phyloP scores from a whole-genome alignment of 2,797 vertebrate species.

The Pseudomugil tenellus region DNA sequence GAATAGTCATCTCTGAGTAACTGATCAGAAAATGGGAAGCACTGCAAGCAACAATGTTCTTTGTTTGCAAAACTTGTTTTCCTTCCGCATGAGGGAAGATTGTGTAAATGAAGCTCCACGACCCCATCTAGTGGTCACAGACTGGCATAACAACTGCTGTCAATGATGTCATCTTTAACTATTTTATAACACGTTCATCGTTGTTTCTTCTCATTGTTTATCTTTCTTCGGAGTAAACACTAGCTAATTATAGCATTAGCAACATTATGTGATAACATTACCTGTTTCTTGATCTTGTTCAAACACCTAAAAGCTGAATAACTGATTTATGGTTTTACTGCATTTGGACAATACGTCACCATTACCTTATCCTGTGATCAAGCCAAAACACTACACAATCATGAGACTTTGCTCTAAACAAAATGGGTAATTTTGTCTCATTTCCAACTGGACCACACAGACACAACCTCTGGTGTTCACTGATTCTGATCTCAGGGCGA shows the following conservation, averaged over 20 bases:
- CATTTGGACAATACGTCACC: no score
- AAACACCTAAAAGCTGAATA: background rate
- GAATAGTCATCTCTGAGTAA: background rate
- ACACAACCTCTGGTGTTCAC: background rate
- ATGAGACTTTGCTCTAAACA: background rate
- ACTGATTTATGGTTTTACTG: background rate
- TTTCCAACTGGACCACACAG: background rate
- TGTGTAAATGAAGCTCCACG: conserved; percentile 42
- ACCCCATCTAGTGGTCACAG: conserved; percentile 72
- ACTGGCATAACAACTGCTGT: conserved; percentile 16
- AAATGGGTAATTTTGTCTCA: background rate
- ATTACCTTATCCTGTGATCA: background rate
- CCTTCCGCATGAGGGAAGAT: background rate
- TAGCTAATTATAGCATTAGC: background rate
- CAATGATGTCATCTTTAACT: conserved; percentile 74
- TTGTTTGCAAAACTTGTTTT: conserved; percentile 62
- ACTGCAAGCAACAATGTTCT: conserved; percentile 32
- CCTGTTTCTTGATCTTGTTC: background rate
- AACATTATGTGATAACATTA: background rate
- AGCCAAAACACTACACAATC: background rate
- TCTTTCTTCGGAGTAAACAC: background rate
- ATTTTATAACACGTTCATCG: conserved; percentile 50
- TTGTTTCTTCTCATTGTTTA: conserved; percentile 2
- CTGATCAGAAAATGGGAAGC: conserved; percentile 12
- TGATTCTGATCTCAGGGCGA: background rate